Conservation (phyloP, 1,140 invertebrate species). For the Penaeus japonicus region DNA sequence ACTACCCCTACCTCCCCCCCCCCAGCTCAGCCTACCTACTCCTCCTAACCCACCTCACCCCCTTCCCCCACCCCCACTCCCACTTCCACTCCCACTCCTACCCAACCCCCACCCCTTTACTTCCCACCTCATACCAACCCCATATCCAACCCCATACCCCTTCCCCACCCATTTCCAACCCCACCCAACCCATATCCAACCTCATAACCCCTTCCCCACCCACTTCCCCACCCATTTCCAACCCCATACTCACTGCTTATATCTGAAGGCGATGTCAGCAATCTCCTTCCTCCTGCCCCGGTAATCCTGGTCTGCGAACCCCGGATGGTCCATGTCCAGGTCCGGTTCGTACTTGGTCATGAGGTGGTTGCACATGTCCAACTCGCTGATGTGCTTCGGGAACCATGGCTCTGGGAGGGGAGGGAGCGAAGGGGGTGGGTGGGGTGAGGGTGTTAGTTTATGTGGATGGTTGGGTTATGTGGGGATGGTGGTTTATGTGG, state of each 20-base stretch:
- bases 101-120: not conserved
- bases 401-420: slow-evolving; percentile 82
- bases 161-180: not conserved
- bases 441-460: too few species aligned
- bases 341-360: slow-evolving; percentile 99
- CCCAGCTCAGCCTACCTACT: too few species aligned
- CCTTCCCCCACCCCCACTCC: too few species aligned
- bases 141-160: not conserved
- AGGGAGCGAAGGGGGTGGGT: too few species aligned
- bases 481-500: too few species aligned
- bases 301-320: slow-evolving; percentile 94
- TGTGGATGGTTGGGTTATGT: too few species aligned
- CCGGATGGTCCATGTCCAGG: slow-evolving; percentile 99
- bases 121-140: not conserved
- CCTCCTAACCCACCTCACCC: too few species aligned
- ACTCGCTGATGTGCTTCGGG: slow-evolving; percentile 92
- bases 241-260: slow-evolving; percentile 80
- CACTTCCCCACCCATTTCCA: not conserved
- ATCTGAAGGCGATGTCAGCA: slow-evolving; percentile 96
- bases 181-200: not conserved
- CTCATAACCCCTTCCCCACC: not conserved
- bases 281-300: slow-evolving; percentile 93
- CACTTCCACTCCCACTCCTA: not conserved
- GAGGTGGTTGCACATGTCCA: slow-evolving; percentile 97
- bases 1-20: too few species aligned